Percentiles rank a stretch among this genome's conserved stretches.
Evolutionary conservation across 1,140 invertebrate genomes (phyloP).

Genomic region (Papilio helenus): DNA sequence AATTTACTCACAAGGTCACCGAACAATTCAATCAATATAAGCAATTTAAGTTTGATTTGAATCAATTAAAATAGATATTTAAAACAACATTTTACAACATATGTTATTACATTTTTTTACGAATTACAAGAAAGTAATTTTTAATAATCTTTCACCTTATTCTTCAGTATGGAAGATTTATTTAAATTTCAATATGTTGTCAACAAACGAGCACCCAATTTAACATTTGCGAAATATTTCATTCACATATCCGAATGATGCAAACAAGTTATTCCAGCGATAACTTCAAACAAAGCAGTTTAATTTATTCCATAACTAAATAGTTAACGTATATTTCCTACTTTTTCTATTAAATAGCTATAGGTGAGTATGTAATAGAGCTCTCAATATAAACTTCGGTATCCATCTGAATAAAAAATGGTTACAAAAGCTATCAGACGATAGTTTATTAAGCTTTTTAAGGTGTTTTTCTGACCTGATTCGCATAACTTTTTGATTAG

Average conservation of each 20-base stretch:
- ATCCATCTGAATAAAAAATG: not conserved
- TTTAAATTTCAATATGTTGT: no score
- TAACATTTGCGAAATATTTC: not conserved
- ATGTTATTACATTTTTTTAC: no score
- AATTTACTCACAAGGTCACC: conserved; percentile 34
- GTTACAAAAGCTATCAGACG: not conserved
- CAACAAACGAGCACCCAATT: no score
- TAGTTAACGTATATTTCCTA: no score
- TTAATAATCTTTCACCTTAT: no score
- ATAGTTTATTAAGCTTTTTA: not conserved
- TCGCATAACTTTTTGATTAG: not conserved
- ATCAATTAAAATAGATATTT: not conserved
- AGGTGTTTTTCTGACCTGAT: not conserved
- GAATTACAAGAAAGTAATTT: no score
- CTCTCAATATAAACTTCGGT: not conserved
- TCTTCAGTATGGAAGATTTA: no score
- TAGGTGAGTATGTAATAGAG: not conserved
- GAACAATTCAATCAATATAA: conserved; percentile 26
- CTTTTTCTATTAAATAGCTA: not conserved
- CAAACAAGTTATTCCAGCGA: not conserved
- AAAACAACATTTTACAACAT: no score
- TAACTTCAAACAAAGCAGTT: no score
- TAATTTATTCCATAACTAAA: no score
- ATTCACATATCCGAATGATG: not conserved
- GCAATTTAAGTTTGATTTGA: conserved; percentile 2